Conservation (phyloP, 2,113 vertebrate species). For the Ptilorrhoa leucosticta region DNA sequence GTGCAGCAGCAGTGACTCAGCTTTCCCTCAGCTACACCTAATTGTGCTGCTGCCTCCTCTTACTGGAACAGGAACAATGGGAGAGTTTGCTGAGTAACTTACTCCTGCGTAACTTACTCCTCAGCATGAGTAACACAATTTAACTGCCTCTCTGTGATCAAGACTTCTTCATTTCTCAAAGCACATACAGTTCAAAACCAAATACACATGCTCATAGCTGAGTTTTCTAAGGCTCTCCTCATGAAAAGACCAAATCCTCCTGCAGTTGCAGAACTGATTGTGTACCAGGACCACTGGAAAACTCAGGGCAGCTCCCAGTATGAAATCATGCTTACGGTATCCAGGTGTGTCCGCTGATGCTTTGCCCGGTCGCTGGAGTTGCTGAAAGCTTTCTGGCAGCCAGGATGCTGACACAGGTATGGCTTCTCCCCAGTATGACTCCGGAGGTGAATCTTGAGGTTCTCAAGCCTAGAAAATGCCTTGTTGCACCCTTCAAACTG, state of each 20-base stretch:
- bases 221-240: not conserved
- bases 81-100: conserved; percentile 21
- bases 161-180: not conserved
- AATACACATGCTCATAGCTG: not conserved
- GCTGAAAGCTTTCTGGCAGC: conserved; percentile 99
- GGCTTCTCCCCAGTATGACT: conserved; percentile 98
- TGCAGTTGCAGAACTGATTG: not conserved
- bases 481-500: conserved; percentile 99
- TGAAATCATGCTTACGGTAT: conserved; percentile 83
- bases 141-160: not conserved
- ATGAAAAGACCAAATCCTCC: not conserved
- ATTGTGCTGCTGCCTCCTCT: not conserved
- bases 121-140: not conserved
- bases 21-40: not conserved
- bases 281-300: not conserved
- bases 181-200: not conserved
- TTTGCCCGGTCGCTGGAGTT: conserved; percentile 98
- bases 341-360: conserved; percentile 97
- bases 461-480: conserved; percentile 97
- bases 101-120: not conserved
- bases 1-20: conserved; percentile 4
- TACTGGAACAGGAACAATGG: conserved; percentile 23
- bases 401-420: conserved; percentile 96
- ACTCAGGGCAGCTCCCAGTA: not conserved
- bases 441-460: conserved; percentile 98